Evolutionary conservation across 2,888 invertebrate genomes (phyloP).

Genomic region (Unio delphinus): DNA sequence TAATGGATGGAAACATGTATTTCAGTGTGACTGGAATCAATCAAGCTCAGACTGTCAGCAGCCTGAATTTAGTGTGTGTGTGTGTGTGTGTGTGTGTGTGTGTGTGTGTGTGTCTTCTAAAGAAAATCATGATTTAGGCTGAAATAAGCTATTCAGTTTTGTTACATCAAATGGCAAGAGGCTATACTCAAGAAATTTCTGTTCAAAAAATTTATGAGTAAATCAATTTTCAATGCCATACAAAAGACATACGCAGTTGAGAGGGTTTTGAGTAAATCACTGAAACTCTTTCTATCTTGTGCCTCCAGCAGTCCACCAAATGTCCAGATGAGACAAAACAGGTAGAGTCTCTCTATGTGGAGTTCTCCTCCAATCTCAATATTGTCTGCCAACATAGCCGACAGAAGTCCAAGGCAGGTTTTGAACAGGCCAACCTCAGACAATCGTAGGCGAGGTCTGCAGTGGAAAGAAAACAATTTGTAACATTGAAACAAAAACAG

Average conservation of each 20-base stretch:
- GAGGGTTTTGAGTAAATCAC: slow-evolving; percentile 67
- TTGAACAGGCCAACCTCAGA: slow-evolving; percentile 69
- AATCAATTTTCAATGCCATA: background rate
- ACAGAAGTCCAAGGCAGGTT: slow-evolving; percentile 67
- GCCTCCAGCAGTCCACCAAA: slow-evolving; percentile 69
- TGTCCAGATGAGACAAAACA: slow-evolving; percentile 72
- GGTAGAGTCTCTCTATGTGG: slow-evolving; percentile 69
- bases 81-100: too few species aligned
- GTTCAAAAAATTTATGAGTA: background rate
- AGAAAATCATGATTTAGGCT: too few species aligned
- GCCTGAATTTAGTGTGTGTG: too few species aligned
- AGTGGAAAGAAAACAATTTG: slow-evolving; percentile 2
- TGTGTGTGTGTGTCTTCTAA: too few species aligned
- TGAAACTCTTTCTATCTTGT: slow-evolving; percentile 66
- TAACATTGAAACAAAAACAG: too few species aligned
- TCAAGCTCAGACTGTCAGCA: too few species aligned
- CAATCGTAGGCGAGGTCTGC: slow-evolving; percentile 61
- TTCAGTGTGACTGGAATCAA: too few species aligned
- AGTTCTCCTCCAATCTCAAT: slow-evolving; percentile 70
- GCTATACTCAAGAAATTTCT: too few species aligned
- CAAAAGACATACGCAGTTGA: slow-evolving; percentile 66
- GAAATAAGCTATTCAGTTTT: too few species aligned
- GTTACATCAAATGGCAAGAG: too few species aligned
- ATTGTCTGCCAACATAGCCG: slow-evolving; percentile 71
- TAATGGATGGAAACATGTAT: too few species aligned